Base-by-base conservation (phyloP, 92 coral and sea anemone genomes). In the Siderastrea radians region DNA sequence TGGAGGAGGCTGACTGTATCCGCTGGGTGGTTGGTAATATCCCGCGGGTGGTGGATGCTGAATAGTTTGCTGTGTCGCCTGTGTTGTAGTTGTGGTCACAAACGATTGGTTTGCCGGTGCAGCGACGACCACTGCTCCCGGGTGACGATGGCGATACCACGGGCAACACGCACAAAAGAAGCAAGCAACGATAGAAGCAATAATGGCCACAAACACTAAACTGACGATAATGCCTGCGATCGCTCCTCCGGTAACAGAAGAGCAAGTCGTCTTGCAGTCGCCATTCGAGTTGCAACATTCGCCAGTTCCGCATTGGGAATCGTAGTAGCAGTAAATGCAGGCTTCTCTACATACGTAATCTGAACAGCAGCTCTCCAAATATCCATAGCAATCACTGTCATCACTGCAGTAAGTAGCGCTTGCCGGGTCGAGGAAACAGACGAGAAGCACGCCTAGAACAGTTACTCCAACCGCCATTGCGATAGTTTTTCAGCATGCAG, bases 81-180 rank as follows among this genome's bases (percentile, higher is more conserved):
- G 26, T 2, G 53, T 72, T n/a, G 79, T 72, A 1, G 73, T 68
- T 1, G 82, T 38, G 17, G 82, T 26, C 17, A 82, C 71, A 69
- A 72, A 49, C 70, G 13, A 57, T 26, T 82, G 68, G n/a, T 70
- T 16, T 1, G 79, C 47, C 26, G 62, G 87, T 55, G 17, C 50
- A 1, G 58, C 5, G 6, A 79, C 49, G 72, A 64, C 10, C 1
- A 61, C 84, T 0, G 84, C 6, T 10, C 84, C 72, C 5, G 61
- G 84, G 0, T n/a, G 6, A 1, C 84, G 52, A 43, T 49, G 2
- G 57, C 72, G 58, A 59, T 64, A 64, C 51, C 6, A 62, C 61
- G 84, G 84, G 15, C 84, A 79, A 9, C 84, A 79, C 0, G 84
- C 74, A 38, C 82, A 77, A 11, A 13, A 77, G 44, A 12, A 59